A percentile compares a stretch with the other conserved stretches of the same genome.
Evolutionary conservation across 2,113 vertebrate genomes (phyloP).

Genomic region (Aptenodytes forsteri): DNA sequence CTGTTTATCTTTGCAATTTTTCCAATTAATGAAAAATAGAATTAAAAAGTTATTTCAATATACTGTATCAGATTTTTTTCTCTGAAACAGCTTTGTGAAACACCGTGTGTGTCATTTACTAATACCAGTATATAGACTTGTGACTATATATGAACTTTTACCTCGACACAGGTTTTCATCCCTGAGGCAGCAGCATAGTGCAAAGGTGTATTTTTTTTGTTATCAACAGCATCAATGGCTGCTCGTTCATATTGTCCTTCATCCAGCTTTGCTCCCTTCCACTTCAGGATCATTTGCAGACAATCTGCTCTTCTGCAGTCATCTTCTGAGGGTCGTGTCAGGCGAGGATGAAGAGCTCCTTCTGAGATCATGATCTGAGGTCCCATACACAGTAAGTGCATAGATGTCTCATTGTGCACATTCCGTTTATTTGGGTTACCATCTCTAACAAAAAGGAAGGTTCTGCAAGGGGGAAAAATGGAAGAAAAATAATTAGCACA

Average conservation of each 20-base stretch:
- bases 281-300: slow-evolving; percentile 90
- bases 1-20: not conserved
- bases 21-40: not conserved
- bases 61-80: not conserved
- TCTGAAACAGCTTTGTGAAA: not conserved
- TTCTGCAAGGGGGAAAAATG: slow-evolving; percentile 71
- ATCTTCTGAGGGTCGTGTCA: slow-evolving; percentile 87
- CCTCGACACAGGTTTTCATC: slow-evolving; percentile 98
- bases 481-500: slow-evolving; percentile 1
- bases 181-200: slow-evolving; percentile 98
- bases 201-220: slow-evolving; percentile 94
- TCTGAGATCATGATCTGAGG: slow-evolving; percentile 92
- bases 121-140: not conserved
- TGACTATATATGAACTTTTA: slow-evolving; percentile 48
- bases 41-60: not conserved
- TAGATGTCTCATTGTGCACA: slow-evolving; percentile 94
- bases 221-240: slow-evolving; percentile 90
- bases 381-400: slow-evolving; percentile 98
- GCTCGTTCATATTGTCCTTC: slow-evolving; percentile 92
- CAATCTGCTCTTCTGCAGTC: slow-evolving; percentile 90
- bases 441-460: slow-evolving; percentile 92
- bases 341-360: slow-evolving; percentile 89
- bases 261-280: slow-evolving; percentile 97
- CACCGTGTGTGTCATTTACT: not conserved
- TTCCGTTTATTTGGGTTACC: slow-evolving; percentile 99